phyloP scores from a whole-genome alignment of 2,797 vertebrate species.

The Acanthiza pusilla region DNA sequence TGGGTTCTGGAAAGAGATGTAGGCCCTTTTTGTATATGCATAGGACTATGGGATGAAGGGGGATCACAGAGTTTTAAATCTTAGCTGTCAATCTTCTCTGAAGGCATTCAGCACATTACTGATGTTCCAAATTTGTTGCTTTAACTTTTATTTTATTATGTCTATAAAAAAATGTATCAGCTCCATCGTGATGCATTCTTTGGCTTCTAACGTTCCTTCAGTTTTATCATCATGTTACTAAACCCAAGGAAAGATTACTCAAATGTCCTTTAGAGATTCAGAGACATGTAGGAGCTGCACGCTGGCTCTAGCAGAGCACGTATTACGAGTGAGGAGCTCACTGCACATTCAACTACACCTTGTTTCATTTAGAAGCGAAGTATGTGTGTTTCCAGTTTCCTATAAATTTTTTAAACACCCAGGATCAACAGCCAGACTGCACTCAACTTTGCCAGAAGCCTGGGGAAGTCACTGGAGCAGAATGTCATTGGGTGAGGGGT shows the following conservation, averaged over 20 bases:
- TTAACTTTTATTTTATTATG: background rate
- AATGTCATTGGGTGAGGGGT: too few relatives aligned
- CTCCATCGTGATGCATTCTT: background rate
- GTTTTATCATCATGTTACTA: background rate
- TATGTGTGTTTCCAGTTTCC: background rate
- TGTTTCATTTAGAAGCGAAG: background rate
- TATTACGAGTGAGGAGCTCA: background rate
- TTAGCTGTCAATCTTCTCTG: background rate
- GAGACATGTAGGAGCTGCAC: background rate
- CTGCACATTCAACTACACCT: background rate
- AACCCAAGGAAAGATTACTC: conserved; percentile 2
- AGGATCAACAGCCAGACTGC: background rate
- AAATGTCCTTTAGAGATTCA: background rate
- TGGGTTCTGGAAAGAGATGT: background rate
- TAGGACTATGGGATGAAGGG: rapidly evolving
- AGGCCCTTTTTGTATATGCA: background rate
- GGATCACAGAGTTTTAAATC: background rate
- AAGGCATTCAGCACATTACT: background rate
- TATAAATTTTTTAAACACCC: background rate
- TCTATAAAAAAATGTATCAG: background rate
- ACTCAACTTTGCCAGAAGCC: rapidly evolving
- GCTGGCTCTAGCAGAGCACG: background rate
- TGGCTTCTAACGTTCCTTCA: background rate
- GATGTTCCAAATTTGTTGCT: background rate
- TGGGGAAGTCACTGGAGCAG: background rate